These are phyloP conservation scores for Drosophila pseudotalamancana DNA, from an alignment of 2,888 invertebrate genomes.

Conservation along the genomic window DNA sequence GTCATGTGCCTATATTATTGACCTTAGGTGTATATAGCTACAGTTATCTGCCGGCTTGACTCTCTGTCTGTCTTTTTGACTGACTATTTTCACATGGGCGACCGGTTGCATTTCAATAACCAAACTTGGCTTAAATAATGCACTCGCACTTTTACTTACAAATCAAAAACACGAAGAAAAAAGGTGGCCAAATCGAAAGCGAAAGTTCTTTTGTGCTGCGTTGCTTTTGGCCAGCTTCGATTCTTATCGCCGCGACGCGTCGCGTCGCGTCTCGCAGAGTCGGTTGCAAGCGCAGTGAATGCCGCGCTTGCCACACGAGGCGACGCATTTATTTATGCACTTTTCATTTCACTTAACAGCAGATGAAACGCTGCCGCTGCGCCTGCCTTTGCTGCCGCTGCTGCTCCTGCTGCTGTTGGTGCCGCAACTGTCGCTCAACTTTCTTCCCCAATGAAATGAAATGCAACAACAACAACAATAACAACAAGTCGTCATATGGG, in stretches of 20 bases:
- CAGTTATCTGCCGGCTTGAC: conserved; percentile 2
- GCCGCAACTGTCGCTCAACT: conserved; percentile 54
- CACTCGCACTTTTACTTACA: conserved; percentile 71
- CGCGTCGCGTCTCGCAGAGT: conserved; percentile 15
- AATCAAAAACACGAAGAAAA: conserved; percentile 30
- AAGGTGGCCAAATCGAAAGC: conserved; percentile 64
- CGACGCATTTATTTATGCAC: conserved; percentile 77
- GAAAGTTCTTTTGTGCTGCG: conserved; percentile 75
- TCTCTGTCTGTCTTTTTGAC: conserved; percentile 15
- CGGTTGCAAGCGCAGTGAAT: conserved; percentile 22
- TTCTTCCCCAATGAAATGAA: conserved; percentile 51
- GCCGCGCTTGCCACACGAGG: conserved; percentile 27
- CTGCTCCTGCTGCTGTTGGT: conserved; percentile 4
- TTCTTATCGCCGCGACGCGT: conserved; percentile 60
- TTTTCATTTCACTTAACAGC: conserved; percentile 75
- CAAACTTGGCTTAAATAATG: conserved; percentile 77
- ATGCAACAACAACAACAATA: conserved; percentile 1
- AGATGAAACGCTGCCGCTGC: conserved; percentile 71
- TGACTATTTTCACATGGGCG: conserved; percentile 58
- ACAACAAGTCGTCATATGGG: conserved; percentile 44
- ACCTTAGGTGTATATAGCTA: not conserved
- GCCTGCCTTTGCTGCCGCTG: too few relatives aligned
- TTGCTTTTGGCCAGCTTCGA: conserved; percentile 49
- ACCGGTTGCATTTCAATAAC: conserved; percentile 76
- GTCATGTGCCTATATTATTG: not conserved